phyloP scores from a whole-genome alignment of 2,797 vertebrate genomes.

The Pseudochirops cupreus region DNA sequence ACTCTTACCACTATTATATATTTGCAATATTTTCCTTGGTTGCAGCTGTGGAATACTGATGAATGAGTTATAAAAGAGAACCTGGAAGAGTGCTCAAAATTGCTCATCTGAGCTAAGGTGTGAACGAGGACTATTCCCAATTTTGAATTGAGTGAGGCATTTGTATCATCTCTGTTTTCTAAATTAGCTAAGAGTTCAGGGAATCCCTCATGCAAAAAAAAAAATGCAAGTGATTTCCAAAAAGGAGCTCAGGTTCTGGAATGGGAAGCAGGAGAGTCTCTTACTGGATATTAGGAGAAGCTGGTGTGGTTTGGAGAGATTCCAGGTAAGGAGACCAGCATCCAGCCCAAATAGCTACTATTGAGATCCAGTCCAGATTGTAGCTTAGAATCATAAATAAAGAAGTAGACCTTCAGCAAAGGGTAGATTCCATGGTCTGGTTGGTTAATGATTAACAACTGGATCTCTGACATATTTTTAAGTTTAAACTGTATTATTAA shows the following conservation, averaged over 20 bases:
- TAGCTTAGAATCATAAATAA: too few relatives aligned
- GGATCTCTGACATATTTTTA: too few relatives aligned
- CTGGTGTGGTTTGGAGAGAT: neutral
- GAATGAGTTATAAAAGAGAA: neutral
- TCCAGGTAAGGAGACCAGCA: neutral
- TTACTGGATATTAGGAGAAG: too few relatives aligned
- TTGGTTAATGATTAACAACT: too few relatives aligned
- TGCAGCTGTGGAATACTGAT: neutral
- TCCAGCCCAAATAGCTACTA: neutral
- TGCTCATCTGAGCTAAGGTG: neutral
- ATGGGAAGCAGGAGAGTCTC: neutral
- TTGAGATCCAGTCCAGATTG: neutral
- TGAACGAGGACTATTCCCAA: neutral
- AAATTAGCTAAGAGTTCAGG: neutral
- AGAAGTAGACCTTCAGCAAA: too few relatives aligned
- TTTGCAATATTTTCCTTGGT: neutral
- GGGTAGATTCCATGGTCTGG: too few relatives aligned
- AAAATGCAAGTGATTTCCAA: neutral
- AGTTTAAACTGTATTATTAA: too few relatives aligned
- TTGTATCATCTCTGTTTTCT: neutral
- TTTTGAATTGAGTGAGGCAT: neutral
- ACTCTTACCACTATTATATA: neutral
- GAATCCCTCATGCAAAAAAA: neutral
- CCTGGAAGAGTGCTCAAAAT: neutral
- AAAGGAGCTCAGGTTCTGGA: neutral